phyloP scores from a whole-genome alignment of 2,797 vertebrate genomes.

The Sphenodon punctatus region DNA sequence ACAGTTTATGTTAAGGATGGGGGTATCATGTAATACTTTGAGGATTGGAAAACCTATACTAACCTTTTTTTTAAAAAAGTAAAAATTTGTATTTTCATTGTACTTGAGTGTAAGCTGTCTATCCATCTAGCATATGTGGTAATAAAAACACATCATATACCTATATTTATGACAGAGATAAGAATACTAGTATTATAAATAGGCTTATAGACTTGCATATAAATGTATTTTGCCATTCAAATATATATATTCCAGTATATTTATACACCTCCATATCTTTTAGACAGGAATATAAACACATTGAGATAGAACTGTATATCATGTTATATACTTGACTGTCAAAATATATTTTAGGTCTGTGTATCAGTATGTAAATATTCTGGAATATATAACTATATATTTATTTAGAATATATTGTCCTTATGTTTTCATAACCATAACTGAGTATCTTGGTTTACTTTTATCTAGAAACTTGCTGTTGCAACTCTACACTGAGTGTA shows the following conservation, averaged over 20 bases:
- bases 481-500: neutral
- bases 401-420: neutral
- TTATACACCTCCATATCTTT: no score
- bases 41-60: neutral
- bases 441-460: neutral
- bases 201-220: no score
- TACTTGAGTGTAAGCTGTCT: no score
- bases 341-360: accelerated
- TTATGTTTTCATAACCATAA: accelerated
- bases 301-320: no score
- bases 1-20: neutral
- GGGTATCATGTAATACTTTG: neutral
- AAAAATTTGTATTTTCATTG: neutral
- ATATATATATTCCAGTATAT: no score
- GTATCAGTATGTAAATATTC: accelerated
- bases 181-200: no score
- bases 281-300: no score
- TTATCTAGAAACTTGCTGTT: neutral
- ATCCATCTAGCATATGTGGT: no score
- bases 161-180: no score
- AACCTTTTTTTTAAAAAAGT: neutral
- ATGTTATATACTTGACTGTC: no score
- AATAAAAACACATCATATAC: no score
- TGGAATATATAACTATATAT: neutral
- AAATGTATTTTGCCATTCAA: no score